Evolutionary conservation across 2,797 vertebrate species (phyloP).

Genomic region (Synaphobranchus kaupii): DNA sequence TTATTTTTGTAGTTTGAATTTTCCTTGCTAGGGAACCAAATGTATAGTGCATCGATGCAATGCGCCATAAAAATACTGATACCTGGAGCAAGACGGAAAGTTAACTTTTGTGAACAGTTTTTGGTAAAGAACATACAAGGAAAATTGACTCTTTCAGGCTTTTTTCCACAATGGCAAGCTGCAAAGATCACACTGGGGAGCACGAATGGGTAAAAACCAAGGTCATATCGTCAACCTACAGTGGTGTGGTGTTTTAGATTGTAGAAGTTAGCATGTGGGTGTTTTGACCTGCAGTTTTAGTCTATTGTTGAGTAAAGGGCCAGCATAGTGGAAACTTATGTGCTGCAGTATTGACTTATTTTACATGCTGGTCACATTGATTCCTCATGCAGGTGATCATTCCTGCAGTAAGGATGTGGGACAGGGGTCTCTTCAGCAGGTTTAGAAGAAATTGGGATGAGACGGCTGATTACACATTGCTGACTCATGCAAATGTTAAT

Average conservation of each 20-base stretch:
- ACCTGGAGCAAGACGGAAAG: too few species aligned
- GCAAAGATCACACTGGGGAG: conserved; percentile 39
- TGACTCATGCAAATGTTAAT: not conserved
- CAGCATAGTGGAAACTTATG: not conserved
- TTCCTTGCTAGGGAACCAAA: not conserved
- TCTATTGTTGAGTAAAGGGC: not conserved
- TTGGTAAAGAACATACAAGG: too few species aligned
- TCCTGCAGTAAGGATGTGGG: not conserved
- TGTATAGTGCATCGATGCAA: not conserved
- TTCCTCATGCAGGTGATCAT: not conserved
- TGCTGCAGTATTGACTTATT: not conserved
- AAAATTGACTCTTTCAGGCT: too few species aligned
- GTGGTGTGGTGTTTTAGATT: conserved; percentile 39
- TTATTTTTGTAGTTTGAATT: not conserved
- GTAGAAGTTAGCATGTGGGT: not conserved
- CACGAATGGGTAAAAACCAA: conserved; percentile 34
- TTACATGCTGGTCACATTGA: not conserved
- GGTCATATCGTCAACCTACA: conserved; percentile 34
- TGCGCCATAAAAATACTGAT: not conserved
- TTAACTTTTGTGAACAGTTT: too few species aligned
- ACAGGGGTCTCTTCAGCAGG: not conserved
- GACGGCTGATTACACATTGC: not conserved
- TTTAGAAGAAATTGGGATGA: not conserved
- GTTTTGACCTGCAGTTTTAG: not conserved
- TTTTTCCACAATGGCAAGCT: conserved; percentile 3